Evolutionary conservation across 2,797 vertebrate genomes (phyloP).

Genomic region (Botia kubotai): DNA sequence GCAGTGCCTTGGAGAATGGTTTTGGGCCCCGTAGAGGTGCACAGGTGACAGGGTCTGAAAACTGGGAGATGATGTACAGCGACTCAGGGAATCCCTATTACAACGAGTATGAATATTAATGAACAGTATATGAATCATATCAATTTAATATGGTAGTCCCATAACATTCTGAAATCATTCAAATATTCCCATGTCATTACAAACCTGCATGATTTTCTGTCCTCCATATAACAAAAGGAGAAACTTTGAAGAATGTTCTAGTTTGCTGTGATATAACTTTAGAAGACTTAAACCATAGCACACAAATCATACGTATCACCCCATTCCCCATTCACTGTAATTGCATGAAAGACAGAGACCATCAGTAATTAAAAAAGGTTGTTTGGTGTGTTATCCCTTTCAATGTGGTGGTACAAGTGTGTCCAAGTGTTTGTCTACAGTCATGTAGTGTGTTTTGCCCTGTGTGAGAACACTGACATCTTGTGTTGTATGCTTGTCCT

Average conservation of each 20-base stretch:
- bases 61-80: constrained; percentile 80
- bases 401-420: neutral
- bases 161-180: neutral
- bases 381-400: neutral
- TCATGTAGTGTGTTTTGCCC: neutral
- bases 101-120: constrained; percentile 71
- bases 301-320: too few relatives aligned
- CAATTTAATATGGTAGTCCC: neutral
- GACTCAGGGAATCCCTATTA: constrained; percentile 78
- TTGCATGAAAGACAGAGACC: too few relatives aligned
- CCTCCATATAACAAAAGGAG: neutral
- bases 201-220: neutral
- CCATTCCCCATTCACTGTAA: too few relatives aligned
- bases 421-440: neutral
- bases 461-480: constrained; percentile 56
- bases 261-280: too few relatives aligned
- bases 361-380: neutral
- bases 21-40: constrained; percentile 39
- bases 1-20: constrained; percentile 68
- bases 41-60: constrained; percentile 61
- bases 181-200: neutral
- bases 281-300: neutral
- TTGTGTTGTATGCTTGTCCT: constrained; percentile 58
- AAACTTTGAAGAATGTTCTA: too few relatives aligned
- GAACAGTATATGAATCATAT: constrained; percentile 5